phyloP scores from a whole-genome alignment of 2,888 invertebrate genomes.

The Halocaridina rubra region DNA sequence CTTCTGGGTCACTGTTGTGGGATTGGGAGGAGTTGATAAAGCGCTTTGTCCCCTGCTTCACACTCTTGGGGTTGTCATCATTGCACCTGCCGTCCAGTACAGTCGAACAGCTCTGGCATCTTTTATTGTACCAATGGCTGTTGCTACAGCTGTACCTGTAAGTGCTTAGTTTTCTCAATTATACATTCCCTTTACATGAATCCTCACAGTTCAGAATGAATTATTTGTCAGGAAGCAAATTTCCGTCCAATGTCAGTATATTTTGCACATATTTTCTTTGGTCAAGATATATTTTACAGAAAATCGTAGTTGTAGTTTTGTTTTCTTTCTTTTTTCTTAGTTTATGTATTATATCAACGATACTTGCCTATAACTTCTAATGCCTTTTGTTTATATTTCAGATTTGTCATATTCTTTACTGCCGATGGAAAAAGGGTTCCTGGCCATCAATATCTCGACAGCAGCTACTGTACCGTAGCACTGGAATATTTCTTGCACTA shows the following conservation, averaged over 20 bases:
- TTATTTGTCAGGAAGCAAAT: neutral
- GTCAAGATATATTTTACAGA: neutral
- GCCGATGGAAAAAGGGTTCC: conserved; percentile 35
- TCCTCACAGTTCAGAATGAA: too few species aligned
- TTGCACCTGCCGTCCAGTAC: conserved; percentile 72
- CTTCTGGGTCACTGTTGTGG: conserved; percentile 74
- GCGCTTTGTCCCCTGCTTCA: conserved; percentile 69
- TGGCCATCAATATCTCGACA: conserved; percentile 60
- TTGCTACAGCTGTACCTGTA: conserved; percentile 68
- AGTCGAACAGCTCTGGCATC: conserved; percentile 71
- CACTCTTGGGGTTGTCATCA: conserved; percentile 72
- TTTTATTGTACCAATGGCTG: conserved; percentile 70
- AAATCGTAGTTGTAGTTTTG: neutral
- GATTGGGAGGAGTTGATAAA: conserved; percentile 56
- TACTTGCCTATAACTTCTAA: neutral
- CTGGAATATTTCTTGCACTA: conserved; percentile 68
- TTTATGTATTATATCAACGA: neutral
- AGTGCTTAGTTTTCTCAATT: too few species aligned
- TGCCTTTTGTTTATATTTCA: neutral
- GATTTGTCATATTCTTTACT: conserved; percentile 42
- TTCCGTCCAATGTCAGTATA: neutral
- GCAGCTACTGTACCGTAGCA: conserved; percentile 67
- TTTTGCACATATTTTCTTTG: neutral
- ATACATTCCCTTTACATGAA: too few species aligned
- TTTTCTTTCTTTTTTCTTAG: neutral